A percentile compares a stretch with the other conserved stretches of the same genome.
Evolutionary conservation across 1,140 invertebrate species (phyloP).

Genomic region (Dufourea novaeangliae): DNA sequence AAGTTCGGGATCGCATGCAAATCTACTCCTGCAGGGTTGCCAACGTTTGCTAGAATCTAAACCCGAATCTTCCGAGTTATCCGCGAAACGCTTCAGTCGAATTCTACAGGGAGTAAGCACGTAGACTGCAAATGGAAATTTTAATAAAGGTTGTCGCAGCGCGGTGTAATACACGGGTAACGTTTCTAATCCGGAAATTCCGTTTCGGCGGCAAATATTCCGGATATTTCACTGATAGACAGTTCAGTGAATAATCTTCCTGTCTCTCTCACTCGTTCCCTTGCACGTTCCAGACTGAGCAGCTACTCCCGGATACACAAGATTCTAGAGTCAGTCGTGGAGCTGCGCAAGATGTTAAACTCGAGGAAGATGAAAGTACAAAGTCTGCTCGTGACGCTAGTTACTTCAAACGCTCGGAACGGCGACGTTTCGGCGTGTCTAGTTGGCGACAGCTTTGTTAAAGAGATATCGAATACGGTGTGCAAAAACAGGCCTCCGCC

Average conservation of each 20-base stretch:
- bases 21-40: too few species aligned
- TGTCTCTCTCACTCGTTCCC: neutral
- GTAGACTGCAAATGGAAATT: neutral
- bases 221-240: constrained; percentile 20
- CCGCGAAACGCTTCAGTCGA: neutral
- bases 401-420: constrained; percentile 45
- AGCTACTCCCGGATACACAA: constrained; percentile 22
- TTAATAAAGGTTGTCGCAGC: neutral
- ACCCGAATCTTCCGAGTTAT: too few species aligned
- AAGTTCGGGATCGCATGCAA: too few species aligned
- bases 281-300: neutral
- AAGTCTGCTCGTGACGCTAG: constrained; percentile 49
- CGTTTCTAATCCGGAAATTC: constrained; percentile 31
- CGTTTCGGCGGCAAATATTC: constrained; percentile 12
- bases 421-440: neutral
- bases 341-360: constrained; percentile 42
- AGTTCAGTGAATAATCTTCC: constrained; percentile 26
- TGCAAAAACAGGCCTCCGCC: neutral
- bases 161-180: constrained; percentile 4
- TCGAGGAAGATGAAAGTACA: constrained; percentile 55
- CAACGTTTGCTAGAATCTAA: too few species aligned
- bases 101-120: neutral
- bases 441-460: constrained; percentile 44
- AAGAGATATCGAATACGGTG: neutral
- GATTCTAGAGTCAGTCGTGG: neutral